Base-by-base conservation (phyloP, 2,888 invertebrate genomes). In the Unio pictorum region DNA sequence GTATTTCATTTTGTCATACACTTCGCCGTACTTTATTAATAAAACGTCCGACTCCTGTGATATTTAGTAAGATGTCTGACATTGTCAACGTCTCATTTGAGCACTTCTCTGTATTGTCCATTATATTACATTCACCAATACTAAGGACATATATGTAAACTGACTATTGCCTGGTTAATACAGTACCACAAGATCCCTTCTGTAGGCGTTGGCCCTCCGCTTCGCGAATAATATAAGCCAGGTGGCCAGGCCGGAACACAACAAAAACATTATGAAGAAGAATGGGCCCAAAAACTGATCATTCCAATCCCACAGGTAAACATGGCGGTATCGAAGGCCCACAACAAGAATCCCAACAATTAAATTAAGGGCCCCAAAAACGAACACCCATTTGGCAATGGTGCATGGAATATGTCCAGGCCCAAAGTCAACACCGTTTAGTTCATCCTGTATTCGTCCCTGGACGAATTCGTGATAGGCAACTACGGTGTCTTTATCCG, bases 401-500 rank as follows among this genome's bases (percentile, higher is more conserved):
- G 74, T 67, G 64, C 73, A 77, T 34, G 83, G 79, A 60, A 80
- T 64, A 54, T 76, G 73, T 3, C 82, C 87, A 55, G 86, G 87
- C 4, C 87, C 87, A 23, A 87, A 76, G 2, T 75, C 70, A 45
- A 85, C 72, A 8, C 82, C 83, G 72, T 86, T 86, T 28, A 87
- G 71, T 64, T 84, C 82, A 54, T 75, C 75, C 64, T 83, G 82
- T 61, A 87, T 85, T 34, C 81, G 78, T 4, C 76, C 72, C 72
- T 87, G 86, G 3, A 87, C 76, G 67, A 82, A 84, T 60, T 81
- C 79, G 66, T 85, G 86, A 69, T 86, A 86, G 3, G 86, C 84
- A 67, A 85, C 84, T 61, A 87, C 84, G 0, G 87, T 87, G 71
- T 84, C 85, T 68, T 84, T 84, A 68, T 87, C 85, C 64, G 81